Evolutionary conservation across 2,113 vertebrate species (phyloP).

Genomic region (Amazona vittata): DNA sequence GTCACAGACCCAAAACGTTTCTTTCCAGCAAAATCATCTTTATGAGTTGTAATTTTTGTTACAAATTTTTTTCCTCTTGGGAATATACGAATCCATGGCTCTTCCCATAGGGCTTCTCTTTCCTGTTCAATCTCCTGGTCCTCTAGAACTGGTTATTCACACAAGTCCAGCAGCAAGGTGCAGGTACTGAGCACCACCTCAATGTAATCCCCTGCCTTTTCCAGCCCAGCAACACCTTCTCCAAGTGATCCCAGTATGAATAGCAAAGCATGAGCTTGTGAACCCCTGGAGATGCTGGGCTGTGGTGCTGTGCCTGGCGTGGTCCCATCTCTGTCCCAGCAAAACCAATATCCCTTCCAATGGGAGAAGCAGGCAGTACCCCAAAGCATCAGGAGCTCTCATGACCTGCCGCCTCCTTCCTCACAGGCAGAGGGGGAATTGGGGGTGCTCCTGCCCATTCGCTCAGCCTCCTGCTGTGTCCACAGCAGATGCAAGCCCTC

Average conservation of each 20-base stretch:
- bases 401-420: accelerated
- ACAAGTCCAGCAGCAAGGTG: neutral
- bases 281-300: neutral
- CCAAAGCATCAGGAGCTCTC: neutral
- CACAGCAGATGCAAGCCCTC: accelerated
- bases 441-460: neutral
- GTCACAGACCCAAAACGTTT: neutral
- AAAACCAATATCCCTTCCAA: neutral
- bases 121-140: neutral
- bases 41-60: neutral
- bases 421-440: accelerated
- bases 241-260: accelerated
- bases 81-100: accelerated
- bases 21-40: neutral
- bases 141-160: neutral
- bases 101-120: neutral
- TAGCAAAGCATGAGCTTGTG: neutral
- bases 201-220: neutral
- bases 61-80: neutral
- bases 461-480: neutral
- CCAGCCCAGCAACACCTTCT: neutral
- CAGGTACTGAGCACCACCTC: neutral
- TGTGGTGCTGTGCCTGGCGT: accelerated
- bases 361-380: neutral
- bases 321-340: neutral